Evolutionary conservation across 2,797 vertebrate genomes (phyloP), one percentile per base, ranked within the genome.

Genomic region (Chromis chromis): DNA sequence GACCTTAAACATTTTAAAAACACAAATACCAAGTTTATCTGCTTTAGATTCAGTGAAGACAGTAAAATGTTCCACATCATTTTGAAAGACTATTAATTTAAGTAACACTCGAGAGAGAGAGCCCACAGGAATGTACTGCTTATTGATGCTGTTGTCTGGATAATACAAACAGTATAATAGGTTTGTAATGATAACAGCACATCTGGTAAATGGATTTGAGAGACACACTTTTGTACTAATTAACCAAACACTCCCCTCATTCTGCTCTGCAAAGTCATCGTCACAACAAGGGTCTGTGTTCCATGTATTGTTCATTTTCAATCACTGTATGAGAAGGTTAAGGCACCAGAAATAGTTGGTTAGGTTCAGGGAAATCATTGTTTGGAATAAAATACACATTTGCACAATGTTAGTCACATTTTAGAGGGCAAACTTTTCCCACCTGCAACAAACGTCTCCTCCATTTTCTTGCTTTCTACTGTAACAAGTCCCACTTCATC

Each of bases 1-100:
- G 52, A 60, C 49, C 65, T 70, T 69, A 44, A 42, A 39, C 19
- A 58, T 69, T 69, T 70, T n/a, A 42, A 66, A 48, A 74, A 59
- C 52, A 39, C 42, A 64, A 65, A 66, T 6, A 31, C 4, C n/a
- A 21, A 70, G 17, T 50, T 57, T 24, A 27, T 5, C 19, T 50
- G 33, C 19, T 53, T n/a, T 27, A 25, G 31, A 25, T 25, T 25
- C 2, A 25, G 21, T 21, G 9, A 22, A 21, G 3, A 21, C 46
- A 46, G 44, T 21, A 48, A 21, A 48, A 7, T 50, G 21, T 69
- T 36, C 31, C 9, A 22, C 48, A 59, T 76, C 11, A 54, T 74
- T 65, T 64, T 54, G 31, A 77, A 73, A n/a, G n/a, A n/a, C n/a
- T n/a, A n/a, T n/a, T n/a, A n/a, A n/a, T n/a, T n/a, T n/a, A n/a